A percentile compares a stretch with the other conserved stretches of the same genome.
These are phyloP conservation scores for Trachelus troglodyta DNA, from an alignment of 2,888 invertebrate species.

Conservation along the genomic window DNA sequence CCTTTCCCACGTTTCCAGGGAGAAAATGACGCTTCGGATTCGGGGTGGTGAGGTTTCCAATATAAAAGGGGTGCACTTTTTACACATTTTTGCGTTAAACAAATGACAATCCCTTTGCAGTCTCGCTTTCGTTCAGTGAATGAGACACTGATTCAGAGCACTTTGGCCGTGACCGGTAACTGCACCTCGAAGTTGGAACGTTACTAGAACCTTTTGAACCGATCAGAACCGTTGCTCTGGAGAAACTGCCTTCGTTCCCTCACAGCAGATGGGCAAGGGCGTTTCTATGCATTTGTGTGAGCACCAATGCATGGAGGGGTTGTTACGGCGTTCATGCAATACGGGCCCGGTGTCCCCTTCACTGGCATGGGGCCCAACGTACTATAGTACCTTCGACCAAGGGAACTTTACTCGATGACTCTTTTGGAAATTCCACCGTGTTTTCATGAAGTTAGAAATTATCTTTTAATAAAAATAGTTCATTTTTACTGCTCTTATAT, in stretches of 20 bases:
- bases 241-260: conserved; percentile 53
- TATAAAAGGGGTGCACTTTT: conserved; percentile 10
- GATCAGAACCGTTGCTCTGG: conserved; percentile 47
- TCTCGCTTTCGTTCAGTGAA: neutral
- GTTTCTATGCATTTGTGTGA: conserved; percentile 33
- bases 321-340: conserved; percentile 54
- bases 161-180: neutral
- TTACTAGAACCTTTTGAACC: conserved; percentile 20
- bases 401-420: neutral
- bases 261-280: conserved; percentile 55
- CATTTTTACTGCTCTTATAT: neutral
- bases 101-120: neutral
- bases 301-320: conserved; percentile 46
- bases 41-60: conserved; percentile 10
- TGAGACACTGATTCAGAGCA: neutral
- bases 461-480: neutral
- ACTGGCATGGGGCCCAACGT: conserved; percentile 5
- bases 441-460: neutral
- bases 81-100: conserved; percentile 26
- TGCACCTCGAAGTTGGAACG: neutral
- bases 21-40: conserved; percentile 43
- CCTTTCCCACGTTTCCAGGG: conserved; percentile 50
- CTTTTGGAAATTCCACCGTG: neutral
- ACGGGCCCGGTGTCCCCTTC: conserved; percentile 50
- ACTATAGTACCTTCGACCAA: neutral